A percentile compares a stretch with the other conserved stretches of the same genome.
These are phyloP conservation scores for Ictalurus furcatus DNA, from an alignment of 2,113 vertebrate genomes.

Conservation along the genomic window DNA sequence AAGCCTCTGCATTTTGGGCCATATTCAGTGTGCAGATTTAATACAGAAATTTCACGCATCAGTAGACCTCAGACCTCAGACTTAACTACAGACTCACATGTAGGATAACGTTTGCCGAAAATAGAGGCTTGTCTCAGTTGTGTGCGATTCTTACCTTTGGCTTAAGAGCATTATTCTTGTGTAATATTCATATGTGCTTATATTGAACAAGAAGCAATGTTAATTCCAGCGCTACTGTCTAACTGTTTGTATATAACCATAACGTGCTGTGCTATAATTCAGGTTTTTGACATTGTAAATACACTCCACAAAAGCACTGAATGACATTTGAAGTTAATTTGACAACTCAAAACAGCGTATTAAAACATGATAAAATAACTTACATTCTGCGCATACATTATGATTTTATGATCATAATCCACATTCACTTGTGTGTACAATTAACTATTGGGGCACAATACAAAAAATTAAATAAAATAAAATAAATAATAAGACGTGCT, in stretches of 20 bases:
- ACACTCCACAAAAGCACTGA: not conserved
- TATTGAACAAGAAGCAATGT: not conserved
- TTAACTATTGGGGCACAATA: not conserved
- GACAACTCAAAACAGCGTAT: not conserved
- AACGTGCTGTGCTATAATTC: not conserved
- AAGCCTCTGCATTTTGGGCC: not conserved
- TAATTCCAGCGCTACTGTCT: not conserved
- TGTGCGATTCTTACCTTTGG: not conserved
- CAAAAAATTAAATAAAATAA: not conserved
- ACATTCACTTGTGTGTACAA: not conserved
- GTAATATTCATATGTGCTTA: not conserved
- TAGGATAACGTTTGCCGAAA: not conserved
- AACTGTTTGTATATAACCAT: not conserved
- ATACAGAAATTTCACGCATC: not conserved
- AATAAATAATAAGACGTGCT: not conserved
- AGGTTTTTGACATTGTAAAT: not conserved
- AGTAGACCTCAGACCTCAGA: not conserved
- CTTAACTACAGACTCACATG: not conserved
- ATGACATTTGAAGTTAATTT: not conserved
- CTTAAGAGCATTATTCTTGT: not conserved
- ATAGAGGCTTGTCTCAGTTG: not conserved
- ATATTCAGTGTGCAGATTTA: not conserved
- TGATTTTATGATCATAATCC: not conserved
- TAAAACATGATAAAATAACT: not conserved
- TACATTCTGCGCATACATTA: not conserved